Base-by-base conservation (phyloP, 2,888 invertebrate species). In the Vanessa cardui region DNA sequence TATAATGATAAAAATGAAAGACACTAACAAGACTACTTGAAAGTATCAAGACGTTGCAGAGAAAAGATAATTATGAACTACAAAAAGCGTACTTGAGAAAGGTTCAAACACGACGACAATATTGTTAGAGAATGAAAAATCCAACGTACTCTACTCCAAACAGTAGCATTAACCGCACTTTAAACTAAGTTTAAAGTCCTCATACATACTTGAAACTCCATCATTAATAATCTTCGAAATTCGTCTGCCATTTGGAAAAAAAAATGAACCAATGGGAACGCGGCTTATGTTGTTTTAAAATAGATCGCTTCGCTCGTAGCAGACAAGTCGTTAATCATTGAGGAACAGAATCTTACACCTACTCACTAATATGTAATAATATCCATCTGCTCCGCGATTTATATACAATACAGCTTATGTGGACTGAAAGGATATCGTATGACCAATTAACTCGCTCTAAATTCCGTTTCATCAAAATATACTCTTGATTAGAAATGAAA, bases 171-270 rank as follows among this genome's bases (percentile, higher is more conserved):
- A 79, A 77, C 82, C 79, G 80, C 84, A 85, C 87, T 88, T 85
- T 85, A 79, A 77, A 62, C 77, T 73, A 76, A 78, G 81, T 77
- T 77, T 82, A 77, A 81, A 82, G 77, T 83, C 76, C 76, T 79
- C 80, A 83, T 86, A 87, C 87, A 87, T 86, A 80, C 80, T 83
- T 77, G 77, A 84, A 81, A 84, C 81, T 82, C 76, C 76, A 78
- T 84, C 88, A 90, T 91, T 86, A 88, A 87, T 90, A 85, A 89
- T 87, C 83, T 85, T 87, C 84, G 81, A 87, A 88, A 84, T 84
- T 89, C 80, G 84, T 83, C 87, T 87, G 85, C 89, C 89, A 90
- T 89, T 85, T 86, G 85, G 52, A 52, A 52, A 84, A 80, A 88
- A 88, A 87, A 87, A 84, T 83, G 66, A 66, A 82, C 92, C 90